Base-by-base conservation (phyloP, 2,888 invertebrate species). In the Onchidella celtica region DNA sequence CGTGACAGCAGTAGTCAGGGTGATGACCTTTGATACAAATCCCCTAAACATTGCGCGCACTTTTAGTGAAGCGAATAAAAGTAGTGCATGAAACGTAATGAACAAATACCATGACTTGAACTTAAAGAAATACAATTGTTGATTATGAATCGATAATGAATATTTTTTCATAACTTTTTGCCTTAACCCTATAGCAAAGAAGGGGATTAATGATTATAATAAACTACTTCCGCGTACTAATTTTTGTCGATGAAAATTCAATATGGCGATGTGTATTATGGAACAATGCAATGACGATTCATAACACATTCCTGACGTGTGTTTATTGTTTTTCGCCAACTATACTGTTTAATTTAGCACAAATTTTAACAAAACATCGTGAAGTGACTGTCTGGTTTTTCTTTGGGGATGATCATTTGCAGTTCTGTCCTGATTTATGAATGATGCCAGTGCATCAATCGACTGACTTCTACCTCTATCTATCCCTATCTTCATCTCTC, bases 11-110 rank as follows among this genome's bases (percentile, higher is more conserved):
- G 76, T 81, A 38, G 76, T 59, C 74, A 63, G 17, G 55, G 81
- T 34, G 74, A 81, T 70, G 76, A 76, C 81, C 75, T 80, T 80
- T 66, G 27, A n/a, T 36, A 80, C 65, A 75, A 68, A 32, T 32
- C 74, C 69, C 40, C 40, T 11, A n/a, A 14, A 32, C 27, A 32
- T 14, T 36, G 14, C 65, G 17, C 36, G 14, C 34, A 59, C 57
- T 21, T 55, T 79, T 72, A 40, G 27, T 34, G 21, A 34, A 55
- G 24, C 38, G 68, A 57, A 11, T 6, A 9, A 68, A 80, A 59
- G 59, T 80, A 80, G 80, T 66, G 14, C 80, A 1, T 14, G 17
- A 47, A n/a, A n/a, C n/a, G n/a, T n/a, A n/a, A n/a, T n/a, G n/a
- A n/a, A n/a, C n/a, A n/a, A n/a, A n/a, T n/a, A n/a, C n/a, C n/a